Conservation (phyloP, 2,888 invertebrate genomes). For the Thysanoteuthis rhombus region DNA sequence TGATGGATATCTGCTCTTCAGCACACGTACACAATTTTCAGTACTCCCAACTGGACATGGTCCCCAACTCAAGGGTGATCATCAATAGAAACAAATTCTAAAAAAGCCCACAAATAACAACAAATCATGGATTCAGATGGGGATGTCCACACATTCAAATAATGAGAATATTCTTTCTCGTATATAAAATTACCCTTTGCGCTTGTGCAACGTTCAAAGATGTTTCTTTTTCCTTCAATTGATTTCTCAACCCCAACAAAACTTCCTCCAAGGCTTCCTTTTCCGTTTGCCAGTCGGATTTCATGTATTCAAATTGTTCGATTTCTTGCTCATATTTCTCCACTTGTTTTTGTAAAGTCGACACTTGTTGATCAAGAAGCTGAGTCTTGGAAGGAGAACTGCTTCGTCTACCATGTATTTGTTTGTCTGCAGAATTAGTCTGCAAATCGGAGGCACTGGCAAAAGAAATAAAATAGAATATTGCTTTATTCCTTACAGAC, state of each 20-base stretch:
- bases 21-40: no score
- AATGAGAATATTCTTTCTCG: no score
- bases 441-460: background rate
- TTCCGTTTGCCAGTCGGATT: slow-evolving; percentile 60
- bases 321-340: slow-evolving; percentile 49
- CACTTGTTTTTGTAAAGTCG: slow-evolving; percentile 47
- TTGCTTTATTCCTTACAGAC: background rate
- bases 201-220: slow-evolving; percentile 46
- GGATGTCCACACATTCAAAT: no score
- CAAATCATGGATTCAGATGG: no score
- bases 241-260: slow-evolving; percentile 51
- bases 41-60: no score
- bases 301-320: slow-evolving; percentile 57
- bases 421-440: background rate
- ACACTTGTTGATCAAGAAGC: slow-evolving; percentile 36
- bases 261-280: slow-evolving; percentile 63
- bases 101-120: no score
- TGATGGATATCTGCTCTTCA: no score
- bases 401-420: background rate
- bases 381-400: background rate
- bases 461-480: background rate
- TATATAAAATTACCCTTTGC: slow-evolving; percentile 43
- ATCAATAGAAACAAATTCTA: no score
- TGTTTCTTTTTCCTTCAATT: slow-evolving; percentile 54
- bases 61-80: no score